Evolutionary conservation across 1,140 invertebrate species (phyloP).

Genomic region (Drosophila kanapiae): DNA sequence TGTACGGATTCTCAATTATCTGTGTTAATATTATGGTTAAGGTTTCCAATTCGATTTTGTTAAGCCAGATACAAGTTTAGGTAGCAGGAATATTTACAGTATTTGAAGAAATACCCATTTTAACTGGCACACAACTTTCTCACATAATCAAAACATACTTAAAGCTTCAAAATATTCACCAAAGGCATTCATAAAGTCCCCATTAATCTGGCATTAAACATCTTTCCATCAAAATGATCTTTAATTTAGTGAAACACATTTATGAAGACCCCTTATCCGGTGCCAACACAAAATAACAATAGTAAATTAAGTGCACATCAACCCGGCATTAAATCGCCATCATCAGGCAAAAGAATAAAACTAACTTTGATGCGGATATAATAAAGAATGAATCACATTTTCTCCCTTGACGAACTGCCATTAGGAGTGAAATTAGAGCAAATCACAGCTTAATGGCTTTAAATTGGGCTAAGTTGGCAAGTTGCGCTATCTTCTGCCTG

Average conservation of each 20-base stretch:
- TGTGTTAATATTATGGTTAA: background rate
- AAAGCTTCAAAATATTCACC: background rate
- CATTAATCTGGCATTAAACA: background rate
- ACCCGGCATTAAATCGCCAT: conserved; percentile 8
- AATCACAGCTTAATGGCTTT: conserved; percentile 71
- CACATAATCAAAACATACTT: background rate
- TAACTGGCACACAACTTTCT: background rate
- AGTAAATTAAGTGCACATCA: conserved; percentile 11
- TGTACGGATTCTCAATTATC: background rate
- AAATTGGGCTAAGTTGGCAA: conserved; percentile 58
- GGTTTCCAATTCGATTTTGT: too few species aligned
- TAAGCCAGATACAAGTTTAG: background rate
- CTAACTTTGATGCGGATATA: conserved; percentile 5
- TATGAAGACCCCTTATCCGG: background rate
- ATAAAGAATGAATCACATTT: conserved; percentile 6
- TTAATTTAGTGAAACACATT: conserved; percentile 17
- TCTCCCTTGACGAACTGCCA: conserved; percentile 27
- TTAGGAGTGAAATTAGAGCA: conserved; percentile 63
- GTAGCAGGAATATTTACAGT: background rate
- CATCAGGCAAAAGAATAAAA: background rate
- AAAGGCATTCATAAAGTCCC: conserved; percentile 1
- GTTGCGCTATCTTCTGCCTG: conserved; percentile 36
- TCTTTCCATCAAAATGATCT: background rate
- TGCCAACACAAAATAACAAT: background rate
- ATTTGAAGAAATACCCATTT: background rate